phyloP scores from a whole-genome alignment of 2,888 invertebrate genomes.

The Leptopterna dolabrata region DNA sequence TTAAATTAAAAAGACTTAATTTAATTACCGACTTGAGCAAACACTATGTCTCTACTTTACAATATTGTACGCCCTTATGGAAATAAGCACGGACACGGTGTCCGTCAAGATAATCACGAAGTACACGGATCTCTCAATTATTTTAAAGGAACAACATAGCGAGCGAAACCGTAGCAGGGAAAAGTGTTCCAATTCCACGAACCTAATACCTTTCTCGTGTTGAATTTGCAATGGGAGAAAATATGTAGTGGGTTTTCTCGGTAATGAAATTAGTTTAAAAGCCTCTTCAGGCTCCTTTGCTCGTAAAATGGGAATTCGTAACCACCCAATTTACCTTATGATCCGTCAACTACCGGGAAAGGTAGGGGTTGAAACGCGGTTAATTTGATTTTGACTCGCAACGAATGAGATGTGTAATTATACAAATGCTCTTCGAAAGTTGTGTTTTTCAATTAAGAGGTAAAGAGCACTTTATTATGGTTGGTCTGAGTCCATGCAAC shows the following conservation, averaged over 20 bases:
- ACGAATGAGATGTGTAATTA: not conserved
- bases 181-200: not conserved
- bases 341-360: not conserved
- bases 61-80: too few species aligned
- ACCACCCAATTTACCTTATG: conserved; percentile 28
- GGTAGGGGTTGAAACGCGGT: not conserved
- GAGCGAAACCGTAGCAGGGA: not conserved
- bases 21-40: too few species aligned
- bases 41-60: too few species aligned
- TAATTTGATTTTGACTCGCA: not conserved
- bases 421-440: conserved; percentile 15
- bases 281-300: not conserved
- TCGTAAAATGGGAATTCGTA: conserved; percentile 16
- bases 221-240: not conserved
- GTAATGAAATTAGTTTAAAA: conserved; percentile 43
- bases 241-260: not conserved
- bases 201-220: not conserved
- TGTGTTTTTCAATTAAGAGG: not conserved
- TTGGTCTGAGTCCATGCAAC: not conserved
- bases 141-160: not conserved
- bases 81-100: too few species aligned
- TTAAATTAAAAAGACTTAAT: too few species aligned
- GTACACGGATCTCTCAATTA: not conserved
- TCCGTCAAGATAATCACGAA: too few species aligned
- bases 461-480: not conserved